These are phyloP conservation scores for Lepidurus couesii DNA, from an alignment of 1,140 invertebrate genomes.

Conservation along the genomic window DNA sequence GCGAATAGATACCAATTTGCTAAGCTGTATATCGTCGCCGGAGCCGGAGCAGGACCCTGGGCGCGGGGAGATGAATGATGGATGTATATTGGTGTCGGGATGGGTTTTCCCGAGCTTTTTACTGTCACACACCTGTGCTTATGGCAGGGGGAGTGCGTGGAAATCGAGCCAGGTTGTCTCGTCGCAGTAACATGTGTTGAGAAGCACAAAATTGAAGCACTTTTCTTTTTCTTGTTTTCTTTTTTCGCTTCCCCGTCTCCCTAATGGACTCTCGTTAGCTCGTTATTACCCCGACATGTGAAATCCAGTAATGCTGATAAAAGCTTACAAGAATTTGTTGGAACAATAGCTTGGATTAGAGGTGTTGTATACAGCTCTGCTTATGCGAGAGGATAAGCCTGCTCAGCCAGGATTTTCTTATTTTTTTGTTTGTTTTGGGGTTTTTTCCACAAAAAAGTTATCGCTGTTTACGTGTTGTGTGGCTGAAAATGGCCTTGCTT, in stretches of 20 bases:
- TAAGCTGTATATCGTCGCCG: no score
- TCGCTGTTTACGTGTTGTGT: background rate
- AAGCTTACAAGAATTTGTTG: no score
- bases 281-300: no score
- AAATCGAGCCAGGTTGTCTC: background rate
- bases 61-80: no score
- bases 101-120: background rate
- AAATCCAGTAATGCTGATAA: no score
- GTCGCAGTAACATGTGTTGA: background rate
- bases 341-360: no score
- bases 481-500: background rate
- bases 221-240: background rate
- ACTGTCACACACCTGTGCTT: conserved; percentile 6
- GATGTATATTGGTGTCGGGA: no score
- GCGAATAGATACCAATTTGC: no score
- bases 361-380: background rate
- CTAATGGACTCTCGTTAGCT: background rate
- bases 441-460: background rate
- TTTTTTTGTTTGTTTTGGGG: background rate
- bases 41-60: no score
- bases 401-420: background rate
- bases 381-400: background rate
- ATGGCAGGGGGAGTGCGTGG: background rate
- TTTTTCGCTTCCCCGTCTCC: background rate
- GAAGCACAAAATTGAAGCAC: background rate